These are phyloP conservation scores for Cephus cinctus DNA, from an alignment of 1,140 invertebrate genomes.

Conservation along the genomic window DNA sequence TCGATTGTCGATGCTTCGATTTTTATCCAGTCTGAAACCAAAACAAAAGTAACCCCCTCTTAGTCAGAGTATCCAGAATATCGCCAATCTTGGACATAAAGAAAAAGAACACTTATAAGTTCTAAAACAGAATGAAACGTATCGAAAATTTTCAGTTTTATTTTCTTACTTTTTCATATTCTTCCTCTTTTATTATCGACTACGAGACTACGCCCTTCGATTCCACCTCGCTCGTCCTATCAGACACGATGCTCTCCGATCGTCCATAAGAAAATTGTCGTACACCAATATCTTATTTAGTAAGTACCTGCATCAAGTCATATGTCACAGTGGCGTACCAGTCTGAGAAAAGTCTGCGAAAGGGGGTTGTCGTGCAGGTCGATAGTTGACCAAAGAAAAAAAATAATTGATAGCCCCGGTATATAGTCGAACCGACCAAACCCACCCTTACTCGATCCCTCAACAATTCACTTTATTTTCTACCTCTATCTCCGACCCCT, in stretches of 20 bases:
- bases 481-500: too few relatives aligned
- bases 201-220: background rate
- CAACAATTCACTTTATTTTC: too few relatives aligned
- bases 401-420: conserved; percentile 10
- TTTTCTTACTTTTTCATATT: too few relatives aligned
- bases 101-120: too few relatives aligned
- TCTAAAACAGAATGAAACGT: too few relatives aligned
- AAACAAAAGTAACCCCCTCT: conserved; percentile 13
- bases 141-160: too few relatives aligned
- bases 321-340: too few relatives aligned
- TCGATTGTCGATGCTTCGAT: conserved; percentile 40
- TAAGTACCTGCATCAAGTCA: conserved; percentile 1
- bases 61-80: background rate
- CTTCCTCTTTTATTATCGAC: too few relatives aligned
- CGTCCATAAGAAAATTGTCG: conserved; percentile 52
- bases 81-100: background rate
- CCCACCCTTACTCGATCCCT: too few relatives aligned
- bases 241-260: conserved; percentile 9
- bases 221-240: background rate
- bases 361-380: background rate
- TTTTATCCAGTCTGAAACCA: conserved; percentile 35
- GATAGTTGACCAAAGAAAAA: conserved; percentile 14
- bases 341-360: background rate
- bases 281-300: conserved; percentile 43
- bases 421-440: too few relatives aligned